A percentile compares a stretch with the other conserved stretches of the same genome.
phyloP scores from a whole-genome alignment of 2,888 invertebrate genomes.

The Acleris holmiana region DNA sequence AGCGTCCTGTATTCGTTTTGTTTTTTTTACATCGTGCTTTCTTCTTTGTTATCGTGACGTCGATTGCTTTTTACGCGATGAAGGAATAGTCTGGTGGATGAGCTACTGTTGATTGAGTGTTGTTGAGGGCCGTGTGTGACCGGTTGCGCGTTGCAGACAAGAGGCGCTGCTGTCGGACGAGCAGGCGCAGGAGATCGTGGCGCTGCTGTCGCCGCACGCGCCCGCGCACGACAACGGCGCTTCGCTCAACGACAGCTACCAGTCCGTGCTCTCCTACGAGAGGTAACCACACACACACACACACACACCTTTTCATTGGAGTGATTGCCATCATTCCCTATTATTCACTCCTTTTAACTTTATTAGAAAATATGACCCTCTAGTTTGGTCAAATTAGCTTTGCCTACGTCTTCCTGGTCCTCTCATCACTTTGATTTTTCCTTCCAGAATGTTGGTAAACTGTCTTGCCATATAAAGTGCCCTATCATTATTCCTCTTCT shows the following conservation, averaged over 20 bases:
- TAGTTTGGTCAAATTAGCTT: no score
- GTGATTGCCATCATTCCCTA: not conserved
- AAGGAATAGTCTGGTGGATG: not conserved
- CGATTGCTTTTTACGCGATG: conserved; percentile 13
- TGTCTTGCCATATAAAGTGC: no score
- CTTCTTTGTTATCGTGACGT: conserved; percentile 30
- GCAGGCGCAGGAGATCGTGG: conserved; percentile 94
- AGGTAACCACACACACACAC: conserved; percentile 54
- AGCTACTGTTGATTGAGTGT: not conserved
- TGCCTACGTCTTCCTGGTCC: no score
- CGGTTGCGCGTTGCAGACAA: conserved; percentile 81
- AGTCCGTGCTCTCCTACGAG: conserved; percentile 83
- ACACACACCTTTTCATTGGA: not conserved
- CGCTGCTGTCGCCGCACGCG: conserved; percentile 88
- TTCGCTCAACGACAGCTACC: conserved; percentile 84
- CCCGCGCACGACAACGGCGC: conserved; percentile 76
- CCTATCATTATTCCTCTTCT: no score
- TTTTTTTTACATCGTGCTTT: conserved; percentile 35
- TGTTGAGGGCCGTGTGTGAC: no score
- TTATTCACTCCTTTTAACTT: no score
- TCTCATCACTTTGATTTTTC: no score
- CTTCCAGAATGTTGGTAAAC: no score
- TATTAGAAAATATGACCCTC: no score
- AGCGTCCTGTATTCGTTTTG: conserved; percentile 67
- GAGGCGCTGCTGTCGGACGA: conserved; percentile 93